Conservation (phyloP, 2,113 vertebrate genomes). For the Sinosuthora webbiana region DNA sequence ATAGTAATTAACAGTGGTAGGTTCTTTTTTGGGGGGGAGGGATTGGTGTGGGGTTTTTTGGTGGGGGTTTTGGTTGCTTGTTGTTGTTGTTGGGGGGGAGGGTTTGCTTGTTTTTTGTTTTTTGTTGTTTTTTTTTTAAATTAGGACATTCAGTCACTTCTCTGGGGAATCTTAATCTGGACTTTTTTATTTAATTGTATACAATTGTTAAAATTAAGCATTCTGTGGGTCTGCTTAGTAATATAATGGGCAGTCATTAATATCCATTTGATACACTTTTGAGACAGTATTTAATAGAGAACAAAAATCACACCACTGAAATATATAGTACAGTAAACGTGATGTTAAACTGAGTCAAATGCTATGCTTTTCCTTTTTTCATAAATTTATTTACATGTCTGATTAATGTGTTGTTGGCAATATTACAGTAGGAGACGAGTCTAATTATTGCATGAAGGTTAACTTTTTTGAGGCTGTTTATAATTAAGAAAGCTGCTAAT, state of each 20-base stretch:
- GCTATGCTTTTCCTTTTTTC: background rate
- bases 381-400: background rate
- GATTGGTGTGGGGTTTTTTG: background rate
- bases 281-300: background rate
- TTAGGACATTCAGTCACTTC: background rate
- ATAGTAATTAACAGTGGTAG: background rate
- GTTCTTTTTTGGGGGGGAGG: background rate
- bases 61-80: rapidly evolving
- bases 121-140: background rate
- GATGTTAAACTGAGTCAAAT: background rate
- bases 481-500: background rate
- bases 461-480: background rate
- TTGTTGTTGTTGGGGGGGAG: too few species aligned
- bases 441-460: background rate
- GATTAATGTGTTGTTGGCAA: background rate
- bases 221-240: background rate
- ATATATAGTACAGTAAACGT: background rate
- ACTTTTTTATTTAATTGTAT: background rate
- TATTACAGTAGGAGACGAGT: background rate
- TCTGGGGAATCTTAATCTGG: background rate
- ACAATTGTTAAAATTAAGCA: background rate
- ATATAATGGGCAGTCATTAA: background rate
- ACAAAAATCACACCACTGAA: background rate
- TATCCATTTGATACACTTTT: background rate
- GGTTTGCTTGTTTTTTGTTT: background rate